Evolutionary conservation across 37 sponge, comb jelly and placozoan species (phyloP), one percentile per base, ranked within the genome.

Genomic region (Ephydatia muelleri): DNA sequence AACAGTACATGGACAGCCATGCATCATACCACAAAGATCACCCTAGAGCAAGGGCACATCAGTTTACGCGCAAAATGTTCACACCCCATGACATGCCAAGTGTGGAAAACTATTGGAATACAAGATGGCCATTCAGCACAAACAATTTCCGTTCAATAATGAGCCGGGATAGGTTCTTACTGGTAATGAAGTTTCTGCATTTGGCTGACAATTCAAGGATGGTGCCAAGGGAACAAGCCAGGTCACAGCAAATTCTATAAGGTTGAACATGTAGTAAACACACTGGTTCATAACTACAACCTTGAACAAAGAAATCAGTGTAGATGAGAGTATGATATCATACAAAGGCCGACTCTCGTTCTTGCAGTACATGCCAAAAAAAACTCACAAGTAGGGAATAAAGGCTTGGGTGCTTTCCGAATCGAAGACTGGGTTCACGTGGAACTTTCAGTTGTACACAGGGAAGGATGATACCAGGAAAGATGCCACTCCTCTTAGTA

Each of bases 341-440:
- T 87, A 49, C 82, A 70, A 81, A 83, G 82, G 82, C 0, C 39
- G 87, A 19, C 81, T 87, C 49, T 76, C 78, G 12, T 77, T 85
- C 34, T 66, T 78, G 3, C 84, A 83, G 57, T 83, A 83, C 37
- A 27, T 73, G 32, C 84, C 84, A 3, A 82, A 80, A 38, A 82
- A 72, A 33, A 74, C 83, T 0, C 0, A 35, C 16, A 83, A 83
- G 38, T 83, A 76, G 85, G 85, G 85, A 4, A 65, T 85, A 48
- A 85, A 85, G 66, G 85, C 85, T 0, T 85, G 69, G 68, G 85
- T 34, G 25, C 67, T 85, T 26, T 78, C 85, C 11, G 85, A 85
- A 26, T 68, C 78, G 4, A 32, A 23, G 0, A 36, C 25, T 21
- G 85, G 85, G n/a, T 85, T 77, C 48, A 21, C 21, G 2, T 85